phyloP scores from a whole-genome alignment of 1,140 invertebrate genomes.

The Zaprionus camerounensis region DNA sequence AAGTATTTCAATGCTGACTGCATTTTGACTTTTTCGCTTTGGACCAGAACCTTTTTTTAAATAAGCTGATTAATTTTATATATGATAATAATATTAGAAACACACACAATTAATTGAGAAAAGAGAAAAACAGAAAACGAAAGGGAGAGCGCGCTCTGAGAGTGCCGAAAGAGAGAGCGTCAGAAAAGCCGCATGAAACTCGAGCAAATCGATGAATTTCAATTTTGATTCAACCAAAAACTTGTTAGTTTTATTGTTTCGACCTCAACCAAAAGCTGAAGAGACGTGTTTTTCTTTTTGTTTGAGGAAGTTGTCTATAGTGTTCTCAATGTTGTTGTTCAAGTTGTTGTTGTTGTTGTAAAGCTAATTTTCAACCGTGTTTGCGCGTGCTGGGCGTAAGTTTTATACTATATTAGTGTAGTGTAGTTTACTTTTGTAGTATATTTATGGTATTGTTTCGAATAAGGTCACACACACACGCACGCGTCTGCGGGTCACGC shows the following conservation, averaged over 20 bases:
- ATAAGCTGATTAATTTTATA: background rate
- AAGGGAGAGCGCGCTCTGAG: background rate
- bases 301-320: slow-evolving; percentile 64
- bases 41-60: background rate
- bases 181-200: slow-evolving; percentile 30
- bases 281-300: slow-evolving; percentile 2
- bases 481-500: slow-evolving; percentile 27
- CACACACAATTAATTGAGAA: background rate
- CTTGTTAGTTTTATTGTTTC: slow-evolving; percentile 9
- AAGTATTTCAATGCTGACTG: slow-evolving; percentile 43
- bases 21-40: slow-evolving; percentile 14
- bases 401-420: slow-evolving; percentile 37
- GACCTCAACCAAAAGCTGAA: slow-evolving; percentile 40
- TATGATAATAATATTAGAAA: background rate
- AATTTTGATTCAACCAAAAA: background rate
- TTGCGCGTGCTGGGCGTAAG: slow-evolving; percentile 58
- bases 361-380: slow-evolving; percentile 53
- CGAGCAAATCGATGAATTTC: slow-evolving; percentile 15
- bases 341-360: slow-evolving; percentile 27
- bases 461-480: slow-evolving; percentile 49
- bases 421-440: slow-evolving; percentile 24
- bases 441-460: slow-evolving; percentile 29
- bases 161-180: background rate
- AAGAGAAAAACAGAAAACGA: background rate
- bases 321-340: slow-evolving; percentile 33